phyloP scores from a whole-genome alignment of 2,888 invertebrate genomes.

The Zeuzera pyrina region DNA sequence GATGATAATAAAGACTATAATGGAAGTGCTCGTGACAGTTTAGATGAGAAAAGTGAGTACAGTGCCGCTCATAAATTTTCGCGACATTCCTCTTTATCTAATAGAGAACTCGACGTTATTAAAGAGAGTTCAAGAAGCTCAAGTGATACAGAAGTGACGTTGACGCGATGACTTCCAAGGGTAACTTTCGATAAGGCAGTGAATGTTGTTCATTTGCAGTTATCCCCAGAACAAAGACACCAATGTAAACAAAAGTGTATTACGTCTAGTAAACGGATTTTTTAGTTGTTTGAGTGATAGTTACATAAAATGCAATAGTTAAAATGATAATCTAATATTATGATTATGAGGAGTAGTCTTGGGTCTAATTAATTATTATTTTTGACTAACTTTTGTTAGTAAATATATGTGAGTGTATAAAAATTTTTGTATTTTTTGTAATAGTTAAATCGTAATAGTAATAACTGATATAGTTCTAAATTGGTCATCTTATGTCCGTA shows the following conservation, averaged over 20 bases:
- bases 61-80: constrained; percentile 57
- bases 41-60: constrained; percentile 61
- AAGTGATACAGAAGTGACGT: constrained; percentile 68
- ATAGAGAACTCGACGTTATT: constrained; percentile 66
- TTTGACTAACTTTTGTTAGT: constrained; percentile 2
- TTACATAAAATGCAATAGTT: constrained; percentile 29
- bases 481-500: too few relatives aligned
- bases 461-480: too few relatives aligned
- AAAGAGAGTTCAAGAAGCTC: constrained; percentile 70
- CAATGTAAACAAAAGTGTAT: constrained; percentile 21
- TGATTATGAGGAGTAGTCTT: constrained; percentile 33
- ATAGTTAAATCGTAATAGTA: constrained; percentile 4
- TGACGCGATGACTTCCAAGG: constrained; percentile 67
- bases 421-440: constrained; percentile 20
- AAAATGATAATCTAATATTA: constrained; percentile 5
- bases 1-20: constrained; percentile 53
- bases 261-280: constrained; percentile 24
- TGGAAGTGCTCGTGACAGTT: constrained; percentile 40
- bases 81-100: constrained; percentile 60
- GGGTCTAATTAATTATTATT: constrained; percentile 33
- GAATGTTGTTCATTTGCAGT: constrained; percentile 54
- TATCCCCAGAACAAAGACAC: constrained; percentile 37
- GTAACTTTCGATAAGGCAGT: constrained; percentile 61
- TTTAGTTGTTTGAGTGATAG: constrained; percentile 26
- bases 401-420: constrained; percentile 7